Conservation (phyloP, 2,888 invertebrate genomes). For the Nomada goodeniana region DNA sequence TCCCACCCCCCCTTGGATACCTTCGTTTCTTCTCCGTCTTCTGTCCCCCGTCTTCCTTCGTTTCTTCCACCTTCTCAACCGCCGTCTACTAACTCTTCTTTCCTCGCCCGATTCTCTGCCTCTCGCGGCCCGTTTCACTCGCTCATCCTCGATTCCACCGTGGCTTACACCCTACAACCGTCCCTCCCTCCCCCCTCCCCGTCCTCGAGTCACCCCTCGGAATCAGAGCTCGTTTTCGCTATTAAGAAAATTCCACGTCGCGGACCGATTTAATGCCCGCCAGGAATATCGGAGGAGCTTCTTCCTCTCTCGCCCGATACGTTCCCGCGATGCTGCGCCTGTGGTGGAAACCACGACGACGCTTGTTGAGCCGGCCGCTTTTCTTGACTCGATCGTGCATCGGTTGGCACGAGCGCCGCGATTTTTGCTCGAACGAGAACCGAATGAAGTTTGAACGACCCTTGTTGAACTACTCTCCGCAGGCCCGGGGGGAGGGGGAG, state of each 20-base stretch:
- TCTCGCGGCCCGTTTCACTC: constrained; percentile 13
- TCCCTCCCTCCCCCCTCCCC: neutral
- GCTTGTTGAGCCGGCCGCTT: constrained; percentile 12
- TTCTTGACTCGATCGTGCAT: constrained; percentile 46
- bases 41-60: constrained; percentile 16
- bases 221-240: constrained; percentile 68
- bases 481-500: constrained; percentile 10
- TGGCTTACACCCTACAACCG: neutral
- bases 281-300: constrained; percentile 53
- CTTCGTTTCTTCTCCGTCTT: constrained; percentile 30
- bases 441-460: constrained; percentile 62
- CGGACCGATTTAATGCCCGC: constrained; percentile 62
- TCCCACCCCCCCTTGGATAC: constrained; percentile 37
- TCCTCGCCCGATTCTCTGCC: constrained; percentile 4
- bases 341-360: neutral
- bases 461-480: constrained; percentile 57
- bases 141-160: constrained; percentile 15
- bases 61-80: constrained; percentile 21
- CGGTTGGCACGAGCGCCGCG: constrained; percentile 3
- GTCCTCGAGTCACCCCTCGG: constrained; percentile 43
- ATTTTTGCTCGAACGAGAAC: constrained; percentile 57
- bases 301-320: constrained; percentile 29
- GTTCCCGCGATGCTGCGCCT: constrained; percentile 15
- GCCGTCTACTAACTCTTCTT: constrained; percentile 25
- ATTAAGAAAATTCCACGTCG: constrained; percentile 67